phyloP scores from a whole-genome alignment of 2,797 vertebrate genomes.

The Semotilus atromaculatus region DNA sequence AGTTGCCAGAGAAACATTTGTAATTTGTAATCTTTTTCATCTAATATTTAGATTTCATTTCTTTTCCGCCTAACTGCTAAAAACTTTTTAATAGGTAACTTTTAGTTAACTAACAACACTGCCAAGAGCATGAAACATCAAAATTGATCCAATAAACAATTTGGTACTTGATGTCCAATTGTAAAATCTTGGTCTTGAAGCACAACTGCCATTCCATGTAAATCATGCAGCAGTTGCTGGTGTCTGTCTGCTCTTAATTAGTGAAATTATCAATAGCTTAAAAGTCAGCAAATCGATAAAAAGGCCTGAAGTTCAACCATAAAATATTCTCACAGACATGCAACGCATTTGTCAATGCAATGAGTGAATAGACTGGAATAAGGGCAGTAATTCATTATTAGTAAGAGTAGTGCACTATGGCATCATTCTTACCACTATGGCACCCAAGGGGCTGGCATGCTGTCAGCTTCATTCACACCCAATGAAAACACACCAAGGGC shows the following conservation, averaged over 20 bases:
- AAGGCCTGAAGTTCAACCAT: not conserved
- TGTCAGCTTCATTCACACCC: slow-evolving; percentile 29
- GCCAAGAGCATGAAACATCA: not conserved
- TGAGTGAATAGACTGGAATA: not conserved
- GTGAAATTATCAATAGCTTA: slow-evolving; percentile 24
- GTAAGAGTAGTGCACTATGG: not conserved
- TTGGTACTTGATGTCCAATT: not conserved
- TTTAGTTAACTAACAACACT: not conserved
- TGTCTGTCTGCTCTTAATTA: slow-evolving; percentile 43
- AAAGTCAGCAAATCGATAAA: not conserved
- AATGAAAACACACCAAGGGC: slow-evolving; percentile 23
- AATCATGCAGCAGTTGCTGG: slow-evolving; percentile 10
- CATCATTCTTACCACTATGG: not conserved
- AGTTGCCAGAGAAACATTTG: not conserved
- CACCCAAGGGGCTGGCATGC: slow-evolving; percentile 2
- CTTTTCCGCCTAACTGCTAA: not conserved
- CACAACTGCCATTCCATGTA: not conserved
- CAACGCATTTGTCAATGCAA: slow-evolving; percentile 19
- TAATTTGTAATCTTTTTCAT: not conserved
- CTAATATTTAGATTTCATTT: not conserved
- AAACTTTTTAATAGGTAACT: not conserved
- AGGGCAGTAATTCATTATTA: slow-evolving; percentile 24
- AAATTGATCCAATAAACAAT: not conserved
- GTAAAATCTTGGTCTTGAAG: not conserved
- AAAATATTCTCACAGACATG: slow-evolving; percentile 10